Evolutionary conservation across 2,888 invertebrate genomes (phyloP).

Genomic region (Philereme vetulata): DNA sequence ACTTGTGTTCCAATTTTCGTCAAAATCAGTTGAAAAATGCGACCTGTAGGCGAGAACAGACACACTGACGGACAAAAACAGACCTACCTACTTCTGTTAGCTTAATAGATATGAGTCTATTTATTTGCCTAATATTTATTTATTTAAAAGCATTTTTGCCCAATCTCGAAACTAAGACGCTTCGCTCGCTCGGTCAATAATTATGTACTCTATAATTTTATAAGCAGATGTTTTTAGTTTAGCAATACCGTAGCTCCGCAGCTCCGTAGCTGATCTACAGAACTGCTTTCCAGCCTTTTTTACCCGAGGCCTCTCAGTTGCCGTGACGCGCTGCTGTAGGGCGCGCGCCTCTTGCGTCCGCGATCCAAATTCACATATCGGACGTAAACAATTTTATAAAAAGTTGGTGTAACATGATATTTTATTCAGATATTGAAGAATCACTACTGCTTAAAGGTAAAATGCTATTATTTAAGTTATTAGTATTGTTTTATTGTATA

Average conservation of each 20-base stretch:
- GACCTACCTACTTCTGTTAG: too few species aligned
- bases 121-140: too few species aligned
- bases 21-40: too few species aligned
- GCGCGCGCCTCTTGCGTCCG: constrained; percentile 43
- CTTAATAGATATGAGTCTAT: too few species aligned
- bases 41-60: too few species aligned
- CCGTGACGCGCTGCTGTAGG: constrained; percentile 45
- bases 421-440: constrained; percentile 39
- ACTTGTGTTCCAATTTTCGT: too few species aligned
- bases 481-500: neutral
- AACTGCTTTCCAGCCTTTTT: constrained; percentile 32
- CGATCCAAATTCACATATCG: constrained; percentile 39
- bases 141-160: too few species aligned
- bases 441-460: constrained; percentile 34
- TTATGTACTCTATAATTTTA: neutral
- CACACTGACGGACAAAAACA: too few species aligned
- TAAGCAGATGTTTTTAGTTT: constrained; percentile 19
- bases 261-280: constrained; percentile 23
- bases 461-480: neutral
- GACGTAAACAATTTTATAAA: constrained; percentile 54
- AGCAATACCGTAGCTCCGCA: constrained; percentile 33
- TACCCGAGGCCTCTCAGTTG: constrained; percentile 42
- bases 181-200: too few species aligned
- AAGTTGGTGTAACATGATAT: constrained; percentile 48
- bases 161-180: too few species aligned